These are phyloP conservation scores for Alviniconcha strummeri DNA, from an alignment of 2,888 invertebrate species.

Conservation along the genomic window DNA sequence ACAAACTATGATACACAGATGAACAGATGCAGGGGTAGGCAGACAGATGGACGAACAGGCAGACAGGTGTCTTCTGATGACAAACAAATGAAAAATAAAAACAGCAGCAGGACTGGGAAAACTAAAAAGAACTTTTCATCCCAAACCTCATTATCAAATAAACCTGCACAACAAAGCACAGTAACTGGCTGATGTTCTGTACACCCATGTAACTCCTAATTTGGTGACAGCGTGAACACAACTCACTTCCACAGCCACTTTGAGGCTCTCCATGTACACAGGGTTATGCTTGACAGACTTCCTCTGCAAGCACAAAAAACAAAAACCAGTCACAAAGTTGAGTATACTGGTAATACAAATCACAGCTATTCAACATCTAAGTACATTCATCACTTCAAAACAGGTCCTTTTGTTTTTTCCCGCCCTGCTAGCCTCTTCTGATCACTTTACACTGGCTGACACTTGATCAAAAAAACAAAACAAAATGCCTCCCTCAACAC, in stretches of 20 bases:
- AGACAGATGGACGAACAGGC: neutral
- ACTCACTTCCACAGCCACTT: conserved; percentile 67
- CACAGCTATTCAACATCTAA: no score
- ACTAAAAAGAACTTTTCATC: neutral
- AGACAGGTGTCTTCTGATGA: neutral
- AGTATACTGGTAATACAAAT: no score
- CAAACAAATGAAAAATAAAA: neutral
- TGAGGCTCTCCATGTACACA: conserved; percentile 65
- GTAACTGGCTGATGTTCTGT: no score
- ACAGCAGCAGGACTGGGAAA: neutral
- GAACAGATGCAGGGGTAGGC: neutral
- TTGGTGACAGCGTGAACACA: neutral
- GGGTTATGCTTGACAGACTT: conserved; percentile 54
- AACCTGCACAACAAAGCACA: neutral
- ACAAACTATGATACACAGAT: neutral
- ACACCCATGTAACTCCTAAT: neutral
- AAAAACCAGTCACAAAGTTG: no score
- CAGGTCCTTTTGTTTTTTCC: no score
- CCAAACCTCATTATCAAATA: neutral
- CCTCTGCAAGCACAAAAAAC: conserved; percentile 53
- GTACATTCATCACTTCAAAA: no score
- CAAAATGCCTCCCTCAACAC: no score
- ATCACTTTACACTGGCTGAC: no score
- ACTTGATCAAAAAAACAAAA: no score
- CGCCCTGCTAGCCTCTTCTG: no score